Conservation (phyloP, 2,113 vertebrate genomes). For the Saguinus midas region DNA sequence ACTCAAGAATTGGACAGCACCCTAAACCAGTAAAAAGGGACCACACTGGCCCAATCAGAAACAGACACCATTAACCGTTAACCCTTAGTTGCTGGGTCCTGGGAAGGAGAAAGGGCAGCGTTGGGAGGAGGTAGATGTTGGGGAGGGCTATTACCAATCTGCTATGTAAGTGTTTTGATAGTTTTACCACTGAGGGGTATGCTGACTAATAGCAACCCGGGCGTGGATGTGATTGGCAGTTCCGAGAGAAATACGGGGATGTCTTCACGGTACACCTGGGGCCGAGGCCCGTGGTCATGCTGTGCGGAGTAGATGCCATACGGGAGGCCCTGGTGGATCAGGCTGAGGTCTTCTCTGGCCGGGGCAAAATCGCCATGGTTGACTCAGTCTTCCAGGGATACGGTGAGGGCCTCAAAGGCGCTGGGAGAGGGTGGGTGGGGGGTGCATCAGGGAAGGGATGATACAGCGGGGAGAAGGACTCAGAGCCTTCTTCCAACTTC, state of each 20-base stretch:
- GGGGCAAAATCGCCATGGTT: neutral
- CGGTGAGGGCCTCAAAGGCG: conserved; percentile 43
- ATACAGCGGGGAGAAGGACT: rapidly evolving
- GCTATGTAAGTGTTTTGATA: neutral
- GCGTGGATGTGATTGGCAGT: conserved; percentile 34
- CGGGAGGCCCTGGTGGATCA: conserved; percentile 75
- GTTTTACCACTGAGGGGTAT: neutral
- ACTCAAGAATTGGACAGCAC: neutral
- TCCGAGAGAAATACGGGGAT: conserved; percentile 72
- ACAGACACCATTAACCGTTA: too few species aligned
- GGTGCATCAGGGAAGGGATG: too few species aligned
- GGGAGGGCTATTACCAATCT: neutral
- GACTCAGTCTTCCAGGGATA: conserved; percentile 31
- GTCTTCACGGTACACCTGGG: conserved; percentile 75
- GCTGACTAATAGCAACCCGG: neutral
- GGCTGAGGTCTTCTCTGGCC: conserved; percentile 69
- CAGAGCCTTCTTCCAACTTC: neutral
- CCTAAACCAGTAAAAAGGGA: neutral
- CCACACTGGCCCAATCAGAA: too few species aligned
- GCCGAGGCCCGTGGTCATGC: conserved; percentile 47
- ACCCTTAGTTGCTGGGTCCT: neutral
- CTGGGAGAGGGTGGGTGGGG: neutral
- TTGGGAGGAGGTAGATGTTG: neutral
- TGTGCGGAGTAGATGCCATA: conserved; percentile 71
- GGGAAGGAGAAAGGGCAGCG: neutral